Conservation (phyloP, 1,140 invertebrate genomes). For the Leptonema lineaticorne region DNA sequence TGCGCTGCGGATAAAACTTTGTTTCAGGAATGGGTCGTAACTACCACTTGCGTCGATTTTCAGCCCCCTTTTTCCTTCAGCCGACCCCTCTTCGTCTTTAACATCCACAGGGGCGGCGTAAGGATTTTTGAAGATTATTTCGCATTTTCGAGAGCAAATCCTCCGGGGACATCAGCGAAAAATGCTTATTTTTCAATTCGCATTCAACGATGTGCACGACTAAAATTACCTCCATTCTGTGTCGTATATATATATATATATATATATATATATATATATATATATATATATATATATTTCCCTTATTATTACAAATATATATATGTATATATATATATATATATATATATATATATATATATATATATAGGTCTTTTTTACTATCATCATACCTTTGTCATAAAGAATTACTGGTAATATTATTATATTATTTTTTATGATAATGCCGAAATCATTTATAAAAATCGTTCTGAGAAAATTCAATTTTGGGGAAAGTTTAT, state of each 20-base stretch:
- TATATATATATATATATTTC: not conserved
- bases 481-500: too few species aligned
- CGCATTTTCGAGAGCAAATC: conserved; percentile 10
- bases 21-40: conserved; percentile 18
- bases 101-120: not conserved
- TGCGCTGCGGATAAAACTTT: conserved; percentile 21
- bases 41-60: conserved; percentile 8
- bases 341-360: not conserved
- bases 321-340: not conserved
- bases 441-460: too few species aligned
- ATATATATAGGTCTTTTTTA: too few species aligned
- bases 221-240: not conserved
- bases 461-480: too few species aligned
- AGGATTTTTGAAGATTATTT: conserved; percentile 10
- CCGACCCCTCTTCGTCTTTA: too few species aligned
- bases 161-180: not conserved
- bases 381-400: too few species aligned
- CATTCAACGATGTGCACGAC: not conserved
- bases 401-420: too few species aligned
- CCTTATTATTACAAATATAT: too few species aligned
- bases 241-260: not conserved
- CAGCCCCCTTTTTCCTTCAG: not conserved
- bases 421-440: too few species aligned
- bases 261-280: not conserved
- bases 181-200: conserved; percentile 17